Evolutionary conservation across 2,888 invertebrate species (phyloP), one percentile per base, ranked within the genome.

Genomic region (Trachelus tabidus): DNA sequence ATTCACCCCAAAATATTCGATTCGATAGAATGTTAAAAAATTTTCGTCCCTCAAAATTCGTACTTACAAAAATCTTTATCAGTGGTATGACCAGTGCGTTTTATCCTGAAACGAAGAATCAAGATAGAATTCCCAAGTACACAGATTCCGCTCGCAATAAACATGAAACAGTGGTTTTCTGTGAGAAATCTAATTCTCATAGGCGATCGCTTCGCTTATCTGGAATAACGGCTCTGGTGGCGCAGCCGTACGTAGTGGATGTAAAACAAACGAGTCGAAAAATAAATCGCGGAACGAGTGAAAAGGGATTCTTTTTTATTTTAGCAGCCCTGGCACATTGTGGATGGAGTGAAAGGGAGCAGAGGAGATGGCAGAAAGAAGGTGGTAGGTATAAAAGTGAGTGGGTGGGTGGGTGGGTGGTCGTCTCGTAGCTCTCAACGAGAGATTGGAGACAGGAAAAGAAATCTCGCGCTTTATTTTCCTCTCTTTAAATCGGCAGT

Each of bases 261-360:
- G 86, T 87, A 84, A 89, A 89, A 89, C 87, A 87, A 87, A 84
- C 85, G 86, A 88, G 87, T 87, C 87, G 87, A 87, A 89, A 89
- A 87, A 87, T 87, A 89, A 90, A 88, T 89, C 87, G 87, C 84
- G 81, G 85, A 84, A 85, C 83, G 80, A 77, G 84, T 84, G 85
- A 88, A 88, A 88, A 87, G 87, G 83, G 86, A 87, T 87, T 85
- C 83, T 82, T 86, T 84, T 84, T 85, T 84, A 83, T 85, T 82
- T 73, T 73, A 74, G 79, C 79, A 68, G 79, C 75, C 79, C 75
- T 76, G 75, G n/a, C 76, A 23, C 73, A 40, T 1, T 34, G 69
- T 56, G 56, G 75, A 69, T 30, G 68, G 77, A 73, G 74, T 56
- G 73, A 73, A 69, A 73, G 40, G 76, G 69, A 34, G 40, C 15